A percentile compares a stretch with the other conserved stretches of the same genome.
Evolutionary conservation across 2,888 invertebrate genomes (phyloP).

Genomic region (Seira sanloemensis): DNA sequence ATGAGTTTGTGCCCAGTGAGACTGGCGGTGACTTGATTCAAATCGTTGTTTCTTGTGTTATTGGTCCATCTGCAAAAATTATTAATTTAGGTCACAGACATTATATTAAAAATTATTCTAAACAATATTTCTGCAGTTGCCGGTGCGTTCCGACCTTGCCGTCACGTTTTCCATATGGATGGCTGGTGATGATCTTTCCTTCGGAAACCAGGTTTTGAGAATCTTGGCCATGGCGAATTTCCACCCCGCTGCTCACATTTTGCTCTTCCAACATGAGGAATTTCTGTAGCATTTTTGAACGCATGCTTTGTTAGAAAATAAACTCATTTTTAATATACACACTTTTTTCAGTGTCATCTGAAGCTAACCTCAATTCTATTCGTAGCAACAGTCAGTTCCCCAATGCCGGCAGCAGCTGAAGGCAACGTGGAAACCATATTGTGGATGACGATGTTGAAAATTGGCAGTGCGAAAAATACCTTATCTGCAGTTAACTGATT

Average conservation of each 20-base stretch:
- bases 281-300: conserved; percentile 27
- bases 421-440: conserved; percentile 93
- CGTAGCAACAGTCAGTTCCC: conserved; percentile 87
- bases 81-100: no score
- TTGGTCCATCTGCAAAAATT: conserved; percentile 8
- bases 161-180: conserved; percentile 64
- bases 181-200: conserved; percentile 38
- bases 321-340: conserved; percentile 5
- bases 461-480: conserved; percentile 90
- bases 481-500: conserved; percentile 83
- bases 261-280: conserved; percentile 65
- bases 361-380: conserved; percentile 80
- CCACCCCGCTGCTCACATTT: conserved; percentile 45
- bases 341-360: background rate
- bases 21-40: conserved; percentile 20
- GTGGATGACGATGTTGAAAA: conserved; percentile 89
- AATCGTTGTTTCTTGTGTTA: conserved; percentile 25
- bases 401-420: conserved; percentile 86
- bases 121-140: no score
- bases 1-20: conserved; percentile 65
- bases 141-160: conserved; percentile 52
- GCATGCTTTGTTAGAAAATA: background rate
- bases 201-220: conserved; percentile 31
- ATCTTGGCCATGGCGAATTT: conserved; percentile 23
- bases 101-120: no score